phyloP scores from a whole-genome alignment of 2,113 vertebrate species.

The Sander vitreus region DNA sequence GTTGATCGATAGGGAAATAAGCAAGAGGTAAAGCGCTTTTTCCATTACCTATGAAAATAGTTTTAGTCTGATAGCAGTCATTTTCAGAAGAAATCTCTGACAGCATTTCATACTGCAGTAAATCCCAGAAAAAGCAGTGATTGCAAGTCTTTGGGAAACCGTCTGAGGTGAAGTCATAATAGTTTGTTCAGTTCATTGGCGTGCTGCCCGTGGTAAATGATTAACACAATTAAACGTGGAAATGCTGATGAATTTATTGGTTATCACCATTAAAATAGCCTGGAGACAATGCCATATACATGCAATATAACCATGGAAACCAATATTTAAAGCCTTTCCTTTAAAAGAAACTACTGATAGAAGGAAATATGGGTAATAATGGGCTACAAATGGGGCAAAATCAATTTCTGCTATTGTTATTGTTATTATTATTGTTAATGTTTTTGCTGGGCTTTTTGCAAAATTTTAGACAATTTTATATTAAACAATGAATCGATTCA shows the following conservation, averaged over 20 bases:
- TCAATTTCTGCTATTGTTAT: not conserved
- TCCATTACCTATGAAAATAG: not conserved
- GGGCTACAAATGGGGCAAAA: not conserved
- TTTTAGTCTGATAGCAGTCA: not conserved
- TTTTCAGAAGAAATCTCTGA: conserved; percentile 20
- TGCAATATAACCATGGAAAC: not conserved
- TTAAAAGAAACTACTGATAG: not conserved
- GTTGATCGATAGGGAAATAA: not conserved
- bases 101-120: no score
- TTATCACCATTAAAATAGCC: not conserved
- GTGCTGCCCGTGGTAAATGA: not conserved
- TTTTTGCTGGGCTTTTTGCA: not conserved
- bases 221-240: not conserved
- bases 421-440: not conserved
- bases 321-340: not conserved
- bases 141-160: not conserved
- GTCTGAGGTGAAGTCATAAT: not conserved
- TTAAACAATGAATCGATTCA: not conserved
- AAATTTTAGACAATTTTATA: not conserved
- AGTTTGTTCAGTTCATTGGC: not conserved
- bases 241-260: not conserved
- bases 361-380: no score
- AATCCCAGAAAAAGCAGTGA: not conserved
- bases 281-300: not conserved
- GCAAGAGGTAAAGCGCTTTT: fast-evolving